Evolutionary conservation across 2,113 vertebrate genomes (phyloP).

Genomic region (Zapus hudsonius): DNA sequence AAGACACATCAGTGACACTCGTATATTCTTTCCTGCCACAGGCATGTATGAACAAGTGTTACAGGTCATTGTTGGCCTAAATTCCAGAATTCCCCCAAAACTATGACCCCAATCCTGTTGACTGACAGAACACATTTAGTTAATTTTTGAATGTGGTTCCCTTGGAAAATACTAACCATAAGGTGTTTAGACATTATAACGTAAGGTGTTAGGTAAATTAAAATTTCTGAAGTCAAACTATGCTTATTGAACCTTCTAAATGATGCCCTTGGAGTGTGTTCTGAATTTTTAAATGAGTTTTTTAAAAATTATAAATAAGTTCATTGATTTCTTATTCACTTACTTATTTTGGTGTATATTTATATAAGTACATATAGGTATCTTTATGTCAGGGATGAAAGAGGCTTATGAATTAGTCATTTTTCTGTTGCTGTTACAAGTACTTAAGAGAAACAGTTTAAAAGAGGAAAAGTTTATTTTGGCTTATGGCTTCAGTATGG

Average conservation of each 20-base stretch:
- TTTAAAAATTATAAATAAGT: constrained; percentile 13
- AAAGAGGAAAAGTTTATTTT: neutral
- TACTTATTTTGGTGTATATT: neutral
- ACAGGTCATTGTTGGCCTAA: neutral
- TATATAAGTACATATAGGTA: neutral
- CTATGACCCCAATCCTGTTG: neutral
- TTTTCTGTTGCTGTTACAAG: neutral
- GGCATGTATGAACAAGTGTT: neutral
- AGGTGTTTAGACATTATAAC: neutral
- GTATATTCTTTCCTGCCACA: neutral
- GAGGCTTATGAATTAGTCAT: neutral
- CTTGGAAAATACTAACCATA: neutral
- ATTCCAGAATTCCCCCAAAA: neutral
- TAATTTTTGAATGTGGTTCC: neutral
- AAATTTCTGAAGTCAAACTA: neutral
- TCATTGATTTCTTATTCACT: neutral
- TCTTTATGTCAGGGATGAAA: neutral
- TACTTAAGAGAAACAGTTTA: neutral
- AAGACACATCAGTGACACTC: neutral
- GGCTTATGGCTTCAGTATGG: neutral
- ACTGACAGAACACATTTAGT: neutral
- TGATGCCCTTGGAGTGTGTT: neutral
- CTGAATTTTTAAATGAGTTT: neutral
- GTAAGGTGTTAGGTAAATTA: neutral
- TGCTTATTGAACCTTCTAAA: neutral